These are phyloP conservation scores for Euzophera pinguis DNA, from an alignment of 2,888 invertebrate species.

Conservation along the genomic window DNA sequence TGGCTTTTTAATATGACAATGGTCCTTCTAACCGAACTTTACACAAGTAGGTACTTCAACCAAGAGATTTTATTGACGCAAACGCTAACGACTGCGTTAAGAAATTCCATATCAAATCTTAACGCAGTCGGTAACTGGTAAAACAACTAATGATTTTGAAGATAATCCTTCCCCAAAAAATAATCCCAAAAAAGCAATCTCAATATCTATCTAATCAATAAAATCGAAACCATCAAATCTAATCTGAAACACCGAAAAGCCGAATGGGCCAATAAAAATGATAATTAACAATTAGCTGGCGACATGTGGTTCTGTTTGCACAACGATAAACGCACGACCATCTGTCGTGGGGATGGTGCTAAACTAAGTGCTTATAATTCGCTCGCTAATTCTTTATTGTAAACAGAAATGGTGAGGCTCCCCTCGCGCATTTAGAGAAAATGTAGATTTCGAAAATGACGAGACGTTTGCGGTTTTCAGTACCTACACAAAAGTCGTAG, in stretches of 20 bases:
- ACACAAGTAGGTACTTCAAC: too few species aligned
- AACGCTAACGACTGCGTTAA: too few species aligned
- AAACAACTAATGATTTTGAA: background rate
- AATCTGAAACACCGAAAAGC: constrained; percentile 4
- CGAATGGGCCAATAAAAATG: constrained; percentile 44
- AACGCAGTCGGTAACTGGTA: too few species aligned
- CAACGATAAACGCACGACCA: constrained; percentile 52
- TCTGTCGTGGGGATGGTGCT: constrained; percentile 15
- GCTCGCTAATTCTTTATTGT: background rate
- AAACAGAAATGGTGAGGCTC: too few species aligned
- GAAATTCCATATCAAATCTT: too few species aligned
- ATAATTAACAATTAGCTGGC: constrained; percentile 23
- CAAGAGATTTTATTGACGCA: too few species aligned
- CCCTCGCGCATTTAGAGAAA: too few species aligned
- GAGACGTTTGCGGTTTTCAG: too few species aligned
- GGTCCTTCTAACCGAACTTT: too few species aligned
- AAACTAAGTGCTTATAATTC: constrained; percentile 38
- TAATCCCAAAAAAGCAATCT: background rate
- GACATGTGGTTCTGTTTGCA: constrained; percentile 74
- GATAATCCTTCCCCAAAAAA: background rate
- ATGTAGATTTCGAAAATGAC: too few species aligned
- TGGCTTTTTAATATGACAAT: too few species aligned
- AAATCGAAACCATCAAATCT: background rate
- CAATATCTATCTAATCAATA: background rate
- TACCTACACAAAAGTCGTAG: too few species aligned